Conservation (phyloP, 64 coral and sea anemone genomes). For the Platygyra sinensis region DNA sequence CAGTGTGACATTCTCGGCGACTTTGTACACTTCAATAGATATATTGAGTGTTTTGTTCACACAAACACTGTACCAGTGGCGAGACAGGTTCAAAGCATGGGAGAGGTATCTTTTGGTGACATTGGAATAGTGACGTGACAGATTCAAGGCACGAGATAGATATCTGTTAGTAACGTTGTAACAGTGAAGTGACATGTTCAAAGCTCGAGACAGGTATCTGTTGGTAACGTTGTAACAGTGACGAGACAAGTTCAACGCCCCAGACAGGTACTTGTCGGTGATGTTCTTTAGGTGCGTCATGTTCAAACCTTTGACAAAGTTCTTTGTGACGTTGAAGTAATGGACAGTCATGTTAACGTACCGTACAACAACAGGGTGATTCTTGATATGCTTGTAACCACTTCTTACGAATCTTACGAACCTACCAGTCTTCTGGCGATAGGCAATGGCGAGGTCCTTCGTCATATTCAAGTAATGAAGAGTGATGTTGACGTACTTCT, state of each 20-base stretch:
- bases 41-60: conserved; percentile 43
- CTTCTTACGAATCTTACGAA: conserved; percentile 22
- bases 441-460: conserved; percentile 14
- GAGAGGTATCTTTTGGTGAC: not conserved
- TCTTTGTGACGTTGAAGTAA: conserved; percentile 63
- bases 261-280: conserved; percentile 1
- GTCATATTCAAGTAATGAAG: conserved; percentile 68
- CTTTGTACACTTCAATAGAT: conserved; percentile 33
- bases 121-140: not conserved
- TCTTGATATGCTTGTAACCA: conserved; percentile 58
- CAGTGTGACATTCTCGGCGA: conserved; percentile 53
- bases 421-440: not conserved
- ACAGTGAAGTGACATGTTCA: too few relatives aligned
- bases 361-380: conserved; percentile 24
- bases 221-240: conserved; percentile 4
- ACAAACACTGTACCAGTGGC: conserved; percentile 21
- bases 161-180: not conserved
- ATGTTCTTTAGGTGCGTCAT: conserved; percentile 54
- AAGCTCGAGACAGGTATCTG: not conserved
- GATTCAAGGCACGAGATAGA: not conserved
- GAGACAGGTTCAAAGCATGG: conserved; percentile 35
- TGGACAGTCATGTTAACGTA: conserved; percentile 51
- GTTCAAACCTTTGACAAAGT: conserved; percentile 52
- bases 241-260: not conserved
- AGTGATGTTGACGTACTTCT: conserved; percentile 37